phyloP scores from a whole-genome alignment of 2,113 vertebrate species.

The Motacilla alba region DNA sequence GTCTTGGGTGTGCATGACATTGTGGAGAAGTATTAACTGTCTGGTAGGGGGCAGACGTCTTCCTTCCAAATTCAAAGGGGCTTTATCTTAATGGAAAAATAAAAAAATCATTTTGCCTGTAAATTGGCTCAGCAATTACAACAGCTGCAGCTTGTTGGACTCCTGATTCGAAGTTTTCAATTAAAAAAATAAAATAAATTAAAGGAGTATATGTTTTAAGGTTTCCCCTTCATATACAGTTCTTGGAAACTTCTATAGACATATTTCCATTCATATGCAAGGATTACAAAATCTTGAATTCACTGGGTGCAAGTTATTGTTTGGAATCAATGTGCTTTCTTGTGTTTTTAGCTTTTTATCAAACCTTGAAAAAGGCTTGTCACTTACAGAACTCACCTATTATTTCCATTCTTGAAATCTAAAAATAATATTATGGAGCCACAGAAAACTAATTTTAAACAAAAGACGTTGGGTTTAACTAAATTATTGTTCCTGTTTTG shows the following conservation, averaged over 20 bases:
- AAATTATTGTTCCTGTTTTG: not conserved
- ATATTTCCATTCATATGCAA: not conserved
- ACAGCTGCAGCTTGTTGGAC: not conserved
- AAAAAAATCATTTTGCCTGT: not conserved
- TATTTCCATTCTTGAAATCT: not conserved
- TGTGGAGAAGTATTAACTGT: not conserved
- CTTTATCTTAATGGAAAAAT: not conserved
- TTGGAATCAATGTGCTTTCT: not conserved
- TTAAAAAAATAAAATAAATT: not conserved
- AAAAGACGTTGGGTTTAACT: not conserved
- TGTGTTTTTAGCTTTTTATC: slow-evolving; percentile 9
- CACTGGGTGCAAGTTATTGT: not conserved
- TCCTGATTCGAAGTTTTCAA: not conserved
- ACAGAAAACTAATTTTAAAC: slow-evolving; percentile 14
- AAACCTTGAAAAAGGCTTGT: not conserved
- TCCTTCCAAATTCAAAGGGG: not conserved
- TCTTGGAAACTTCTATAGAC: not conserved
- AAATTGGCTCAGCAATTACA: not conserved
- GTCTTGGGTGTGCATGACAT: not conserved
- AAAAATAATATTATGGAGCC: slow-evolving; percentile 4
- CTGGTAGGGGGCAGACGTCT: not conserved
- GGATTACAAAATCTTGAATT: not conserved
- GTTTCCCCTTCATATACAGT: not conserved
- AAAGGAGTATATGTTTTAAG: not conserved
- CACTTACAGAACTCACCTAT: not conserved